These are phyloP conservation scores for Hyphantria cunea DNA, from an alignment of 1,140 invertebrate genomes.

Conservation along the genomic window DNA sequence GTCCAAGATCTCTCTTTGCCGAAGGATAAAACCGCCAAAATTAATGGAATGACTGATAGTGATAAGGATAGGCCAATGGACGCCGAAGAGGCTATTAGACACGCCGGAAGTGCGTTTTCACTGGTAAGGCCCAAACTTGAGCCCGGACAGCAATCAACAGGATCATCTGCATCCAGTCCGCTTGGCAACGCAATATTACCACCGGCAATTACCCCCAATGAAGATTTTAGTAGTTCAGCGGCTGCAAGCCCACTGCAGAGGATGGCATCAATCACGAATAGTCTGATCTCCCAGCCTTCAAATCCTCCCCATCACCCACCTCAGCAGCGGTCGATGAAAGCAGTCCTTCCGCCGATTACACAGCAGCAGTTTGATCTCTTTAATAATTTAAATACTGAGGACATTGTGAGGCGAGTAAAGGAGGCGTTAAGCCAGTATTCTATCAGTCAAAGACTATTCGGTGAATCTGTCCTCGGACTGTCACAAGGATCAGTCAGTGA, in stretches of 20 bases:
- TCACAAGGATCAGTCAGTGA: constrained; percentile 98
- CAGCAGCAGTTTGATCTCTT: constrained; percentile 99
- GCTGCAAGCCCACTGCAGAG: constrained; percentile 95
- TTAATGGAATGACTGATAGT: constrained; percentile 86
- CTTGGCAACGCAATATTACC: constrained; percentile 91
- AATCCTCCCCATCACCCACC: constrained; percentile 90
- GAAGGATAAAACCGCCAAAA: constrained; percentile 87
- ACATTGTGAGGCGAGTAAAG: constrained; percentile 98
- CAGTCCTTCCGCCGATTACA: constrained; percentile 98
- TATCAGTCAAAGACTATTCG: constrained; percentile 98
- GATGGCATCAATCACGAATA: constrained; percentile 99
- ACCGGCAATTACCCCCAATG: constrained; percentile 88
- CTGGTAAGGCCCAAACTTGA: constrained; percentile 91
- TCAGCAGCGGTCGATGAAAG: constrained; percentile 94
- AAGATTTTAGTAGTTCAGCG: constrained; percentile 89
- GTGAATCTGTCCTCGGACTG: constrained; percentile 97
- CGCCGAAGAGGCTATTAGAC: constrained; percentile 87
- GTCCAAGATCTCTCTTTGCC: constrained; percentile 94
- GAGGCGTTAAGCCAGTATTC: constrained; percentile 99
- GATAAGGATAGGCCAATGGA: constrained; percentile 84
- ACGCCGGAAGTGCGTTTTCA: constrained; percentile 92
- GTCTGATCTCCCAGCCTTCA: constrained; percentile 95
- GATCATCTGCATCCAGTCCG: constrained; percentile 88
- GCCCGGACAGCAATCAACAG: constrained; percentile 85
- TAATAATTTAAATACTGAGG: constrained; percentile 98